These are phyloP conservation scores for Clarias laeviceps DNA, from an alignment of 2,797 vertebrate genomes.

Conservation along the genomic window DNA sequence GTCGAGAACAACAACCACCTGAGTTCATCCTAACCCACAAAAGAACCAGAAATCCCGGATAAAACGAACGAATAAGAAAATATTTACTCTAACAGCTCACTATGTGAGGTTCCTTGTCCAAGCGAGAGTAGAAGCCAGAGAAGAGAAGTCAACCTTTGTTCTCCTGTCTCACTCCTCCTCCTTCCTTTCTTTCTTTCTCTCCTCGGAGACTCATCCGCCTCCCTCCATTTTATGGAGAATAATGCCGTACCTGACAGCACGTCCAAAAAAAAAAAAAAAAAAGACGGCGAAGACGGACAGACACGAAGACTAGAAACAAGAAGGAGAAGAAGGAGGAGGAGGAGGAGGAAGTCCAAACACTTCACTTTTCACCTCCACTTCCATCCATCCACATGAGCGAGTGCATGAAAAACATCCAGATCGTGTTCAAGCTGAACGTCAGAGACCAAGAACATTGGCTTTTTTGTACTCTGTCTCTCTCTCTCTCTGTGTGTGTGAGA, in stretches of 20 bases:
- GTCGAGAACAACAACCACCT: conserved; percentile 50
- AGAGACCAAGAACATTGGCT: conserved; percentile 64
- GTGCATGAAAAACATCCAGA: conserved; percentile 55
- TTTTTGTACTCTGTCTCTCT: conserved; percentile 48
- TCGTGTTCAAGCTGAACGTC: conserved; percentile 40
- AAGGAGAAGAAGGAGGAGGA: conserved; percentile 11
- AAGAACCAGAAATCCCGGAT: neutral
- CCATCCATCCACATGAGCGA: conserved; percentile 64
- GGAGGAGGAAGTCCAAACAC: conserved; percentile 48
- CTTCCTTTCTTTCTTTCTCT: conserved; percentile 60
- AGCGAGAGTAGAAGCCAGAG: conserved; percentile 53
- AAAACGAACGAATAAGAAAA: neutral
- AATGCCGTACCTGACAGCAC: conserved; percentile 84
- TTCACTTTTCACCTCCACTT: conserved; percentile 46
- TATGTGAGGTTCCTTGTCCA: conserved; percentile 58
- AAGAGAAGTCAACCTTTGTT: conserved; percentile 75
- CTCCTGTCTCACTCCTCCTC: conserved; percentile 72
- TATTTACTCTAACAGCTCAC: conserved; percentile 22
- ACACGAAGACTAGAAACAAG: conserved; percentile 25
- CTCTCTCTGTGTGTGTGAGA: conserved; percentile 6
- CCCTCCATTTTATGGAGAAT: conserved; percentile 99
- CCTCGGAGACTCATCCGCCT: conserved; percentile 83
- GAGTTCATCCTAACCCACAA: conserved; percentile 30
- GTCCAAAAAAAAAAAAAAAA: conserved; percentile 4
- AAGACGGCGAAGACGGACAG: conserved; percentile 17